Evolutionary conservation across 2,113 vertebrate genomes (phyloP).

Genomic region (Paracanthobrama guichenoti): DNA sequence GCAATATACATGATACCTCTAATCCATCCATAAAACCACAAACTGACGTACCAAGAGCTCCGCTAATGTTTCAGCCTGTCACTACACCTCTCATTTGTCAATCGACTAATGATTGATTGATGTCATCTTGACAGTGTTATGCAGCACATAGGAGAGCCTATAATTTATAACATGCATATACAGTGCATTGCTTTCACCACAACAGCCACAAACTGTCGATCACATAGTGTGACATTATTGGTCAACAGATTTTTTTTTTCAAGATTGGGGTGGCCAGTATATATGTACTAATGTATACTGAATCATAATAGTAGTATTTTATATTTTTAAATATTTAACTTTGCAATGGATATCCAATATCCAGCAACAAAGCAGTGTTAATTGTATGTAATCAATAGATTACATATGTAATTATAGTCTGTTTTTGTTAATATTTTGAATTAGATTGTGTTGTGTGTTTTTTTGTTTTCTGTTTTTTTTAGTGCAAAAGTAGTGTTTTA

Average conservation of each 20-base stretch:
- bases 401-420: no score
- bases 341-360: neutral
- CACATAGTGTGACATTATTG: neutral
- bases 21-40: conserved; percentile 40
- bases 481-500: no score
- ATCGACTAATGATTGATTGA: conserved; percentile 16
- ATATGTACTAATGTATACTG: neutral
- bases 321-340: neutral
- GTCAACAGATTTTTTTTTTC: neutral
- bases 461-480: no score
- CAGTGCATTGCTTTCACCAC: neutral
- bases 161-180: conserved; percentile 18
- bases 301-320: neutral
- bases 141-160: neutral
- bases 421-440: no score
- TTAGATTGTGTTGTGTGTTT: no score
- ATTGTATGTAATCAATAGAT: neutral
- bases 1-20: conserved; percentile 38
- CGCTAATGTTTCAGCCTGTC: conserved; percentile 44
- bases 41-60: conserved; percentile 29
- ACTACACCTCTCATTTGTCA: conserved; percentile 20
- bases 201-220: neutral
- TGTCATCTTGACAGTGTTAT: conserved; percentile 27
- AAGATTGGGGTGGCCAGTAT: neutral
- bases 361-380: neutral